Evolutionary conservation across 2,888 invertebrate genomes (phyloP).

Genomic region (Melanostoma scalare): DNA sequence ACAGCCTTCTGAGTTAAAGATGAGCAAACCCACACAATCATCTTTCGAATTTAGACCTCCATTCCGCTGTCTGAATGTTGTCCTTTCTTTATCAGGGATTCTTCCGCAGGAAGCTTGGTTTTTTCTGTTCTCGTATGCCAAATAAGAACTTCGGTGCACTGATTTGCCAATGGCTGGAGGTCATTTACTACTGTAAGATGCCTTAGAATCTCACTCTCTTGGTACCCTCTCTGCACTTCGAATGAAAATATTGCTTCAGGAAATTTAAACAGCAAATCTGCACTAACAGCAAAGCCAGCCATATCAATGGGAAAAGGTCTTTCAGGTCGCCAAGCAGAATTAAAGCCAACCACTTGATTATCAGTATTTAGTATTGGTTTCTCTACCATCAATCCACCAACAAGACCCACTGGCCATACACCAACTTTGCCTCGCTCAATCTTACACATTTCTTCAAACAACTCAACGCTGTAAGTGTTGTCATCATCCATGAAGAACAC

Average conservation of each 20-base stretch:
- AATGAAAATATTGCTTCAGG: conserved; percentile 91
- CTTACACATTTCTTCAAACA: conserved; percentile 94
- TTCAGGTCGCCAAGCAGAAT: conserved; percentile 93
- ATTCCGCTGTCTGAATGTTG: conserved; percentile 84
- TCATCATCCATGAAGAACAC: conserved; percentile 99
- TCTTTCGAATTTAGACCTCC: conserved; percentile 82
- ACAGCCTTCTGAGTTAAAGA: conserved; percentile 54
- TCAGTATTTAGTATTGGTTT: conserved; percentile 89
- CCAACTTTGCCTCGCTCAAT: conserved; percentile 89
- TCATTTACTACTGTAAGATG: conserved; percentile 88
- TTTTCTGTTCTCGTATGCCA: conserved; percentile 99
- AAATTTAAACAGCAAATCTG: conserved; percentile 87
- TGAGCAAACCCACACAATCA: neutral
- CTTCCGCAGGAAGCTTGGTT: conserved; percentile 89
- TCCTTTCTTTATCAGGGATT: conserved; percentile 83
- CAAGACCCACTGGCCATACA: conserved; percentile 97
- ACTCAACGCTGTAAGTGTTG: conserved; percentile 93
- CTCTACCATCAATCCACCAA: conserved; percentile 97
- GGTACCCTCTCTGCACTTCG: conserved; percentile 93
- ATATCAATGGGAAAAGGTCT: conserved; percentile 98
- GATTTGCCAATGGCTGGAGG: conserved; percentile 94
- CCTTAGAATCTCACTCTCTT: conserved; percentile 92
- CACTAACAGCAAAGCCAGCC: conserved; percentile 97
- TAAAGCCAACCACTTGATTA: conserved; percentile 84
- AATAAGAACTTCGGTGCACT: conserved; percentile 96